Evolutionary conservation across 1,140 invertebrate species (phyloP), one percentile per base, ranked within the genome.

Genomic region (Phenacoccus solenopsis): DNA sequence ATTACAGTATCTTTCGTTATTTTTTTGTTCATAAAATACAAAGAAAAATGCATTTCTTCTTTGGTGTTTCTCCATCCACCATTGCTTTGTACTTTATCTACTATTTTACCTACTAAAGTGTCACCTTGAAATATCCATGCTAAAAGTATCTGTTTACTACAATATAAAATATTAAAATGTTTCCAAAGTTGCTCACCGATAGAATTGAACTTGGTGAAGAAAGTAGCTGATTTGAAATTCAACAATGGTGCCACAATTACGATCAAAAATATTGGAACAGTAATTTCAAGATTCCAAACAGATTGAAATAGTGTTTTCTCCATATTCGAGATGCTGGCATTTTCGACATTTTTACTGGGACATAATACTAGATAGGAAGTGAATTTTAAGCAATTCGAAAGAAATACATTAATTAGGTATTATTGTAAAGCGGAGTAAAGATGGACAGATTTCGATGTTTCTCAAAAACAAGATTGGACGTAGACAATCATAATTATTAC

Each of bases 201-300:
- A 72, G 92, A 91, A 80, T 95, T 96, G 76, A 96, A 95, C 78
- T 93, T 94, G 5, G 91, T 93, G 79, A 96, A 96, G 78, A 96
- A 94, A 1, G 90, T 90, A 0, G 91, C 86, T 27, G 89, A 92
- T 72, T 87, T 91, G 74, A 96, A 90, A 78, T 90, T 93, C 5
- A 94, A 79, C 21, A 96, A 77, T 0, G 93, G 91, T 75, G 87
- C 87, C 35, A 94, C 80, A 20, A 93, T 76, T 3, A 91, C 16
- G 2, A 87, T 83, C 9, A 96, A 83, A 76, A 90, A 89, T 13
- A 95, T 76, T 0, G 94, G 93, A 13, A 95, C 92, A 0, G 91
- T 93, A 16, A 81, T 81, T 74, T 89, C 82, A 16, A 90, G 79
- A 74, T 87, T 82, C 90, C 90, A 93, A 27, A 74, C 32, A 3